These are phyloP conservation scores for Botia almorhae DNA, from an alignment of 2,797 vertebrate species.

Conservation along the genomic window DNA sequence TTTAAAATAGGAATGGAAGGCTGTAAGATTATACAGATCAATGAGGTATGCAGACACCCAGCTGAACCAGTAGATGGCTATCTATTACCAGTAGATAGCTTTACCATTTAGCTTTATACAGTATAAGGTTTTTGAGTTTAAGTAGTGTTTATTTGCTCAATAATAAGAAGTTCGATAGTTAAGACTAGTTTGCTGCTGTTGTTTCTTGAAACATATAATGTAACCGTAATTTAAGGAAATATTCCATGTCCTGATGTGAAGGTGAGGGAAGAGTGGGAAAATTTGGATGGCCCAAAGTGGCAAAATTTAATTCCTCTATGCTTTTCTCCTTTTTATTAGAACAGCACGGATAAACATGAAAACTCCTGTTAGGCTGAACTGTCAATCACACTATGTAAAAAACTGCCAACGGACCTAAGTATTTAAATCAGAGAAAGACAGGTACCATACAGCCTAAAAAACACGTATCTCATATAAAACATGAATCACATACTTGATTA, in stretches of 20 bases:
- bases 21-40: background rate
- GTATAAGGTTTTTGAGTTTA: background rate
- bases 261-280: conserved; percentile 18
- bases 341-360: conserved; percentile 66
- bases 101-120: background rate
- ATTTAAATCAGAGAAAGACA: background rate
- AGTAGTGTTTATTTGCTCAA: background rate
- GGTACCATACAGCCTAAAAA: background rate
- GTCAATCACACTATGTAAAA: conserved; percentile 62
- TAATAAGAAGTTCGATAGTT: background rate
- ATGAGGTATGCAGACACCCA: background rate
- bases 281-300: conserved; percentile 43
- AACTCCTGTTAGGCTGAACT: conserved; percentile 60
- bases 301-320: conserved; percentile 33
- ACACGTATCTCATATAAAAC: background rate
- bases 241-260: background rate
- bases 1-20: background rate
- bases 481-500: conserved; percentile 13
- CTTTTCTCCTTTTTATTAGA: conserved; percentile 62
- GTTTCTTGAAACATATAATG: background rate
- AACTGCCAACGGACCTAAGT: conserved; percentile 27
- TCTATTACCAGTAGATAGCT: no score
- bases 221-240: background rate
- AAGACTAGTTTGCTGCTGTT: background rate
- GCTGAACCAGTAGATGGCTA: background rate